Conservation (phyloP, 2,113 vertebrate species). For the Bubalus kerabau region DNA sequence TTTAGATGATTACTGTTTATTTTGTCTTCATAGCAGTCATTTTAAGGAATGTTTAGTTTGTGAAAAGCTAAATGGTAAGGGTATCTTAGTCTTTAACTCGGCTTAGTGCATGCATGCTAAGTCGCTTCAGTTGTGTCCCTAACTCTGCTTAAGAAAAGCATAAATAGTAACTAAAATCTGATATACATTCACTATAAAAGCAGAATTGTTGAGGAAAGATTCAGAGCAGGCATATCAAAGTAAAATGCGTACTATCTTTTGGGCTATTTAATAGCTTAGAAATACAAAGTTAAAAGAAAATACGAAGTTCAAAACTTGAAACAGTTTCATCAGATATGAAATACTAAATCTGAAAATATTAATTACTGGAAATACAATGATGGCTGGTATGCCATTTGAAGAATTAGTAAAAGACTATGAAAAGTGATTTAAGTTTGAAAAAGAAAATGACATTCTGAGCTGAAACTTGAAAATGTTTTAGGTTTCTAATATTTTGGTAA, state of each 20-base stretch:
- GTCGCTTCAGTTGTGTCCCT: not conserved
- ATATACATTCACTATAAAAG: not conserved
- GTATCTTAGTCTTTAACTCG: slow-evolving; percentile 6
- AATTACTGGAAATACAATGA: slow-evolving; percentile 39
- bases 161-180: not conserved
- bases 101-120: not conserved
- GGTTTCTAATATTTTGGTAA: not conserved
- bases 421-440: not conserved
- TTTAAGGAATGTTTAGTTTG: not conserved
- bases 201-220: not conserved
- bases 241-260: not conserved
- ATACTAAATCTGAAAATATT: slow-evolving; percentile 2
- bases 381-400: not conserved
- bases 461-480: not conserved
- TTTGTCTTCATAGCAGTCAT: not conserved
- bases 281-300: not conserved
- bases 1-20: not conserved
- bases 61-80: not conserved
- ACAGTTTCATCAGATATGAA: slow-evolving; percentile 36
- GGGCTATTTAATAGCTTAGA: slow-evolving; percentile 4
- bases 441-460: not conserved
- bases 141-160: not conserved
- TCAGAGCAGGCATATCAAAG: not conserved
- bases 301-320: not conserved
- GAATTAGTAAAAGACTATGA: slow-evolving; percentile 33